Base-by-base conservation (phyloP, 2,797 vertebrate genomes). In the Podarcis lilfordi region DNA sequence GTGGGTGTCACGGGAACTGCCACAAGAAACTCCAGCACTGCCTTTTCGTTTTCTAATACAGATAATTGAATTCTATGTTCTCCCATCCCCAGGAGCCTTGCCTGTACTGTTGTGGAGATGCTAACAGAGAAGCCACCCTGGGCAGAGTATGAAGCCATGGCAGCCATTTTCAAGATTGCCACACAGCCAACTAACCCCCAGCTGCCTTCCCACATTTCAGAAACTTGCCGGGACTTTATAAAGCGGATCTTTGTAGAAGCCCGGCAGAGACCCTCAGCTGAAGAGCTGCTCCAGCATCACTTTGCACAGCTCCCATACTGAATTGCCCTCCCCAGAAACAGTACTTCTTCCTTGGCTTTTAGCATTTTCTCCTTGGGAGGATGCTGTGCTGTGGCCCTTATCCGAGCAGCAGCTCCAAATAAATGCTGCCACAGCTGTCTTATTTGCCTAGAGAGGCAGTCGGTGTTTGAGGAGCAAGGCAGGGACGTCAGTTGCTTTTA, bases 131-230 rank as follows among this genome's bases (percentile, higher is more conserved):
- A 99, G 89, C 99, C 99, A 27, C 99, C 99, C 0, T 99, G 99
- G 99, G 98, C 99, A 19, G 99, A 99, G 94, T 99, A 97, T 74
- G 99, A 99, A 95, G 99, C 99, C 93, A 99, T 99, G 99, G 99
- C 99, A 0, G 99, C 99, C 91, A 99, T 99, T 93, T 99, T 99
- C 96, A 99, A 99, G 96, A 99, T 99, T 3, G 98, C 99, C 95
- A 99, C 99, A 2, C 99, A 99, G 92, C 99, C 98, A 55, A 99
- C 99, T 86, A 99, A 99, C 93, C 99, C 99, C 32, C 96, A 98
- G 94, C 97, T 99, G 35, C 99, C 99, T 37, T 96, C 97, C 1
- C 97, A 98, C 96, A 97, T 97, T 94, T 99, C 99, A 0, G 98
- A 99, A 90, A 98, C 98, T 8, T 98, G 98, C 10, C 96, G 98